Percentiles rank a stretch among this genome's conserved stretches.
phyloP scores from a whole-genome alignment of 2,888 invertebrate species.

The Metallyticus violacea region DNA sequence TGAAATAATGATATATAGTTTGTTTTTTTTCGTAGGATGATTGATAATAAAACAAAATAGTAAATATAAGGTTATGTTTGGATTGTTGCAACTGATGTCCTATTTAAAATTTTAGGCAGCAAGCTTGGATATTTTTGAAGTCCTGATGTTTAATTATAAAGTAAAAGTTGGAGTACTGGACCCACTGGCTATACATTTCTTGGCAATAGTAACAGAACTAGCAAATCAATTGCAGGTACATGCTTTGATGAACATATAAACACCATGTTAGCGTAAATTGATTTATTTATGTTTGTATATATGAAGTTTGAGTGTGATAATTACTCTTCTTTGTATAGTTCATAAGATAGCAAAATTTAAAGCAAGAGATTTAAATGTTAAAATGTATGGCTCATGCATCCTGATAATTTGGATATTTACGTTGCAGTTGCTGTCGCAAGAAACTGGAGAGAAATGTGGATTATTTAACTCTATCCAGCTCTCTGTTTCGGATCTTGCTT shows the following conservation, averaged over 20 bases:
- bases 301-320: background rate
- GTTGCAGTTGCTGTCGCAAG: background rate
- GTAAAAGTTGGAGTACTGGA: conserved; percentile 27
- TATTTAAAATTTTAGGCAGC: conserved; percentile 24
- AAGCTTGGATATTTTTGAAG: conserved; percentile 33
- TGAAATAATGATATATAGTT: background rate
- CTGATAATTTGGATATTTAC: too few species aligned
- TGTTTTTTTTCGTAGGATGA: too few species aligned
- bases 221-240: conserved; percentile 29
- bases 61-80: background rate
- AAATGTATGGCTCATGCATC: too few species aligned
- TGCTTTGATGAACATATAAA: background rate
- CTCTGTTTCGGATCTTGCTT: background rate
- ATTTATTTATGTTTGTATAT: background rate
- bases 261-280: background rate
- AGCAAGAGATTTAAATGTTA: too few species aligned
- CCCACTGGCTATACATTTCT: conserved; percentile 22
- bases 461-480: background rate
- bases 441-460: background rate
- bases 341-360: too few species aligned
- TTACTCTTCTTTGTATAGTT: too few species aligned
- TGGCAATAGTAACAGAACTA: conserved; percentile 27
- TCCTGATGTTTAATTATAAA: conserved; percentile 32
- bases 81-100: background rate
- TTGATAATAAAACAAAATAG: background rate